Evolutionary conservation across 2,888 invertebrate genomes (phyloP).

Genomic region (Orthonychiurus folsomi): DNA sequence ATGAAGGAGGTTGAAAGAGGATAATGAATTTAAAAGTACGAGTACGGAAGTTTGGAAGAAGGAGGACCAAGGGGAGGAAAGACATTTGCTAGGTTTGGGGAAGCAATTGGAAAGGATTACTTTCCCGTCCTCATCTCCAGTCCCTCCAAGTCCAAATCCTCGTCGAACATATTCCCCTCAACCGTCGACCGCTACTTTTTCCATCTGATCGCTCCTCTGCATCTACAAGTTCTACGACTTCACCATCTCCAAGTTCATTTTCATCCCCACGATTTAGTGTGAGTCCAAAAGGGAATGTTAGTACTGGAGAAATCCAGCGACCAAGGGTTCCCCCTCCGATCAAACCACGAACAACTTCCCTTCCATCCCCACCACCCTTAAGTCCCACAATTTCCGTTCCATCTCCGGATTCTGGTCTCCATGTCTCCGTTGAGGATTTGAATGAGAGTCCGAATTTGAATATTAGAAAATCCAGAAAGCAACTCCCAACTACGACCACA

Average conservation of each 20-base stretch:
- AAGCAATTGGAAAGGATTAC: conserved; percentile 16
- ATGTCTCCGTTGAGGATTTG: neutral
- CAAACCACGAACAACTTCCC: neutral
- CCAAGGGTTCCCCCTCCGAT: neutral
- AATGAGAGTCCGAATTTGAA: neutral
- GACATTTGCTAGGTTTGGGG: neutral
- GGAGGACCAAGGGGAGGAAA: conserved; percentile 13
- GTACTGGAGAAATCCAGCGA: neutral
- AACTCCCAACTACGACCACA: neutral
- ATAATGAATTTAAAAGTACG: conserved; percentile 57
- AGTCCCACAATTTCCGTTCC: neutral
- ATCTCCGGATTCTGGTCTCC: neutral
- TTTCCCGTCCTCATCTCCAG: conserved; percentile 6
- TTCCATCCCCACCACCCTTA: neutral
- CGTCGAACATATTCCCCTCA: neutral
- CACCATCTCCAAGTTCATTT: conserved; percentile 11
- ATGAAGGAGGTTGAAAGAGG: conserved; percentile 61
- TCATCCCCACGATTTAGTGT: conserved; percentile 36
- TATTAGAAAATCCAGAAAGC: too few species aligned
- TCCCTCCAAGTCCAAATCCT: neutral
- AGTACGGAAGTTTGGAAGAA: conserved; percentile 41
- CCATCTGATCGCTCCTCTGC: neutral
- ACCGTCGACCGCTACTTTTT: neutral
- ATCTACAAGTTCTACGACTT: neutral
- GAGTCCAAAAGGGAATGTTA: conserved; percentile 18